Evolutionary conservation across 2,888 invertebrate genomes (phyloP).

Genomic region (Acanthosoma haemorrhoidale): DNA sequence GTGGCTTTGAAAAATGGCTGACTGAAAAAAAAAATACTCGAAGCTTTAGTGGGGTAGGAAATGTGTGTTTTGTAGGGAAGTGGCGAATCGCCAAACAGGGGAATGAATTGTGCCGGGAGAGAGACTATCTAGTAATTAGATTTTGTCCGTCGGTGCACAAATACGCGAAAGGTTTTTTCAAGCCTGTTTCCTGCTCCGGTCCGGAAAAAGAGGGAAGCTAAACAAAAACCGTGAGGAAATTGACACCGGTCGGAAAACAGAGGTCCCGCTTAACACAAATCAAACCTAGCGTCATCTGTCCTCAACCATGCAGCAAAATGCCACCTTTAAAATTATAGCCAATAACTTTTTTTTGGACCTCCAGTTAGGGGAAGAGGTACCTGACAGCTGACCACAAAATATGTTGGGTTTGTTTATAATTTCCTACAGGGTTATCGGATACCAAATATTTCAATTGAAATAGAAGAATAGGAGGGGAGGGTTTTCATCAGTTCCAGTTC

Average conservation of each 20-base stretch:
- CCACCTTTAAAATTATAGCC: background rate
- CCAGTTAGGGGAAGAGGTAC: background rate
- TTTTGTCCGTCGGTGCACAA: conserved; percentile 5
- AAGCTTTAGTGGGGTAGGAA: conserved; percentile 11
- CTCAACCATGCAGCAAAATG: background rate
- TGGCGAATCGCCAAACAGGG: conserved; percentile 22
- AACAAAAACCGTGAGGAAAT: conserved; percentile 10
- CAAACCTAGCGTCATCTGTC: background rate
- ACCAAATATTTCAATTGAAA: background rate
- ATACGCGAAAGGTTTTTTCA: background rate
- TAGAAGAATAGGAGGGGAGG: background rate
- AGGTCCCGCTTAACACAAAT: conserved; percentile 10
- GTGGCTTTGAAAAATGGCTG: conserved; percentile 2
- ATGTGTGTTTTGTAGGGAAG: conserved; percentile 24
- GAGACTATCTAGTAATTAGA: conserved; percentile 22
- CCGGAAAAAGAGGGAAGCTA: conserved; percentile 4
- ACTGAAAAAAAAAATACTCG: background rate
- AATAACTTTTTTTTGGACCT: background rate
- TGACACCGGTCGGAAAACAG: conserved; percentile 3
- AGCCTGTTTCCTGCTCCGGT: background rate
- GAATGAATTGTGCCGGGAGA: conserved; percentile 14
- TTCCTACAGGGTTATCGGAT: background rate
- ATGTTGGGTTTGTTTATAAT: background rate
- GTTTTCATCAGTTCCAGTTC: too few species aligned
- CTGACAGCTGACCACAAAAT: conserved; percentile 6